A percentile compares a stretch with the other conserved stretches of the same genome.
phyloP scores from a whole-genome alignment of 1,140 invertebrate genomes.

The Myzus persicae region DNA sequence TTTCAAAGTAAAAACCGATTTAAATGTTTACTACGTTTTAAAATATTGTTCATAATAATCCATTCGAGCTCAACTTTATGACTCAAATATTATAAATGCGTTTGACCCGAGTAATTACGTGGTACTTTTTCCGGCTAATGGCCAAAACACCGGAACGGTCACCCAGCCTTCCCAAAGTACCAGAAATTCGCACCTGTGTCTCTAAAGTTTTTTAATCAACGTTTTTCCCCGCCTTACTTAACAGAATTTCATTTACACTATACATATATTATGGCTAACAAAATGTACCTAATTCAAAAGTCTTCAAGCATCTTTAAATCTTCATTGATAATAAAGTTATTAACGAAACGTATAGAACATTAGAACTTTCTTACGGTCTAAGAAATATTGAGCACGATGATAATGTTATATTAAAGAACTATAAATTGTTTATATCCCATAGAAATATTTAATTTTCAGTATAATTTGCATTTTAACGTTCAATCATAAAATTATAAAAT shows the following conservation, averaged over 20 bases:
- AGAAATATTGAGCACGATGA: background rate
- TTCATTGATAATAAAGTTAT: background rate
- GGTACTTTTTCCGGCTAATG: slow-evolving; percentile 49
- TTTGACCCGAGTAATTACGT: slow-evolving; percentile 47
- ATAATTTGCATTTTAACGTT: background rate
- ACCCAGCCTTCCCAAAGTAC: slow-evolving; percentile 13
- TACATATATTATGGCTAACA: background rate
- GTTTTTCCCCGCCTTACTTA: background rate
- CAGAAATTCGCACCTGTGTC: slow-evolving; percentile 33
- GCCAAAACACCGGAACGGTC: slow-evolving; percentile 19
- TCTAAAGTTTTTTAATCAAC: slow-evolving; percentile 40
- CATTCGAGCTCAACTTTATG: background rate
- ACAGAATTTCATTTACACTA: background rate
- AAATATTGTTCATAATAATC: slow-evolving; percentile 42
- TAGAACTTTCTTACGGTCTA: background rate
- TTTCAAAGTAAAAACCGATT: background rate
- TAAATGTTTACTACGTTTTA: slow-evolving; percentile 6
- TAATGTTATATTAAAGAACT: background rate
- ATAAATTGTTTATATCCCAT: background rate
- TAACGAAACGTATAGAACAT: background rate
- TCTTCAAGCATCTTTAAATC: background rate
- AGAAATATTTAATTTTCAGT: background rate
- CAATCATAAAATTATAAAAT: background rate
- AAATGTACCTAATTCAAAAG: background rate
- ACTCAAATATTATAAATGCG: slow-evolving; percentile 17